Evolutionary conservation across 2,888 invertebrate species (phyloP), one percentile per base, ranked within the genome.

Genomic region (Entomobrya multifasciata): DNA sequence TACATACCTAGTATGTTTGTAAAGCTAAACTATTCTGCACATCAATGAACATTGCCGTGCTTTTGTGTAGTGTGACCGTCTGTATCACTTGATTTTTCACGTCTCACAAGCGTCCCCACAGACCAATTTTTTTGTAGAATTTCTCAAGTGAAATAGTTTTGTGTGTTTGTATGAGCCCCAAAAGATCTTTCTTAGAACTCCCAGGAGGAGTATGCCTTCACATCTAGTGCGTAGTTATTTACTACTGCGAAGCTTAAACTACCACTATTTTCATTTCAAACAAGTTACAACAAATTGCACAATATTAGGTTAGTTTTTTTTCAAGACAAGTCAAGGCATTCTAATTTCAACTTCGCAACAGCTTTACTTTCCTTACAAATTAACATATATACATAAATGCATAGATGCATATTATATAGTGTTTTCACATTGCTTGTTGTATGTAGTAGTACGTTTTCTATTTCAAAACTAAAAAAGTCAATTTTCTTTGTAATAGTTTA

Each of bases 291-390:
- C 70, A 70, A 44, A 80, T 80, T 36, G 36, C 36, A 36, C 36
- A 36, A 36, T 36, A 80, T 80, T 80, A 70, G 72, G 70, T 72
- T 81, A 81, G 81, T 22, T 55, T 67, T 70, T 47, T 70, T 70
- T 47, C 47, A 70, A 47, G 70, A 44, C n/a, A 70, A 70, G 70
- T 27, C 70, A 47, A 70, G 22, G 44, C 2, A 70, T 70, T 47
- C 47, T 70, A 70, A 70, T 70, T 70, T 47, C 70, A 70, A 70
- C 70, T 67, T 67, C 44, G 22, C 67, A 67, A 11, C 67, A 67
- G 41, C 67, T 47, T 36, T 11, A 36, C 25, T 67, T 67, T 67
- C 22, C 22, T 41, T 20, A 22, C 47, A 70, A 70, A 70, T 70
- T 70, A 22, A 70, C 25, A 47, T 22, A 11, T 15, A n/a, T 49